phyloP scores from a whole-genome alignment of 2,888 invertebrate species.

The Tetragonula carbonaria region DNA sequence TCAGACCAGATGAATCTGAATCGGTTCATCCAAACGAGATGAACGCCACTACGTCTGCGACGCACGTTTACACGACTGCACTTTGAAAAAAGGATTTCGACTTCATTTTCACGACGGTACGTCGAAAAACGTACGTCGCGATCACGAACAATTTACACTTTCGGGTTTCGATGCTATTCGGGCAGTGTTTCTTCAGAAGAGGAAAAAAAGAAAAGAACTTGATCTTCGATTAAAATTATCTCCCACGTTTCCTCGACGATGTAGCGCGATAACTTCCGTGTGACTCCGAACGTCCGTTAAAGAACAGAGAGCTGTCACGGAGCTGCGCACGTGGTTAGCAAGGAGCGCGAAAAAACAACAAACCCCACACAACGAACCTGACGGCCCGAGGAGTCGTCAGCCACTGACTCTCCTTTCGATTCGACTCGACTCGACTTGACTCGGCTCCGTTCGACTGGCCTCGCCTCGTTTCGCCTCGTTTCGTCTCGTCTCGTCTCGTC shows the following conservation, averaged over 20 bases:
- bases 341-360: conserved; percentile 88
- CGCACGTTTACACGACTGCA: neutral
- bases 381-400: conserved; percentile 82
- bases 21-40: neutral
- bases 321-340: conserved; percentile 84
- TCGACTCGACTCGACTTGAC: conserved; percentile 87
- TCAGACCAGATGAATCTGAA: neutral
- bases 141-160: neutral
- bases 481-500: conserved; percentile 86
- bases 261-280: neutral
- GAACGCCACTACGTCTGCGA: neutral
- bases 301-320: conserved; percentile 74
- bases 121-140: neutral
- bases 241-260: neutral
- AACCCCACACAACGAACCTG: conserved; percentile 86
- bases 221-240: neutral
- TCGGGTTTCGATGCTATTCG: neutral
- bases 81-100: neutral
- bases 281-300: conserved; percentile 13
- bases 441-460: conserved; percentile 76
- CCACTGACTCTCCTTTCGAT: conserved; percentile 85
- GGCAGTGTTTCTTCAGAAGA: neutral
- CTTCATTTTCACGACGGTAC: neutral
- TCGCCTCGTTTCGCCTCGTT: conserved; percentile 65
- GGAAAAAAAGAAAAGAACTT: neutral